phyloP scores from a whole-genome alignment of 2,888 invertebrate genomes.

The Gymnocheta viridis region DNA sequence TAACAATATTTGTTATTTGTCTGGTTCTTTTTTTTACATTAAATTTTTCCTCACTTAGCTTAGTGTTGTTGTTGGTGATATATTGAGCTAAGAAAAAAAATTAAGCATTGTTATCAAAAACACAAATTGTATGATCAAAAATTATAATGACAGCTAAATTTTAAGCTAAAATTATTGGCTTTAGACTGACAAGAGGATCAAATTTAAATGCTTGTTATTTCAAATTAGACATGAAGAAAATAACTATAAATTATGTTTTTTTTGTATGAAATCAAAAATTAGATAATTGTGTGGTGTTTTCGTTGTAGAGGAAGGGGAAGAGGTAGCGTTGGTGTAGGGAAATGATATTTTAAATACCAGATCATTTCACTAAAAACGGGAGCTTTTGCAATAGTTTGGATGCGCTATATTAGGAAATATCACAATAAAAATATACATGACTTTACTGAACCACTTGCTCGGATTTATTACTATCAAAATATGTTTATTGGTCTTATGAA shows the following conservation, averaged over 20 bases:
- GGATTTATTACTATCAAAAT: no score
- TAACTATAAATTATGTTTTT: background rate
- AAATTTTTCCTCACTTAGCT: background rate
- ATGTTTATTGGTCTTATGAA: no score
- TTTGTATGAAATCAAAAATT: no score
- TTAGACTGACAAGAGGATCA: background rate
- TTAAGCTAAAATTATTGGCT: background rate
- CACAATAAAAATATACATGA: no score
- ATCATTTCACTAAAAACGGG: no score
- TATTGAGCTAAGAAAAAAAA: slow-evolving; percentile 15
- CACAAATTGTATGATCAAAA: background rate
- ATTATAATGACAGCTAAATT: background rate
- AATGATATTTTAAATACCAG: no score
- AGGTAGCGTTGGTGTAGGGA: no score
- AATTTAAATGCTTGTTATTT: background rate
- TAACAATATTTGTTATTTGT: background rate
- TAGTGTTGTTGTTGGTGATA: slow-evolving; percentile 24
- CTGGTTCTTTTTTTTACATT: background rate
- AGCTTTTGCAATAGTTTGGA: no score
- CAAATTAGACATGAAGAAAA: background rate
- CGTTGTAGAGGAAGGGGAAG: no score
- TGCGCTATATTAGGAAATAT: no score
- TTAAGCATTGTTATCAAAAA: slow-evolving; percentile 36
- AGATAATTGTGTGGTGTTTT: no score
- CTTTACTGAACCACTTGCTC: no score